Base-by-base conservation (phyloP, 2,888 invertebrate species). In the Rotaria sp. region DNA sequence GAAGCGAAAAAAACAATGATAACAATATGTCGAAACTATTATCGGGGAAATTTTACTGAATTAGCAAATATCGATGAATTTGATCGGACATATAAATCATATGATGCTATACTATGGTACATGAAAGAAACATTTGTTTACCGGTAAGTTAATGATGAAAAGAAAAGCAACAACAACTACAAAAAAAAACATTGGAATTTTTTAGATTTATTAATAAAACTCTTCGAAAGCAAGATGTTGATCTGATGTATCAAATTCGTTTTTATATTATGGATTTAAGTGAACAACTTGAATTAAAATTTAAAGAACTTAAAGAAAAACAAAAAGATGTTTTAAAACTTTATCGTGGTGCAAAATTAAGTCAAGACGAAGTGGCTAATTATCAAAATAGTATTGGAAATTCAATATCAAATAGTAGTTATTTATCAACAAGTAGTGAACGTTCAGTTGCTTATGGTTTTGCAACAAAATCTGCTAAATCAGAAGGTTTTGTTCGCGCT, bases 151-250 rank as follows among this genome's bases (percentile, higher is more conserved):
- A 41, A n/a, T 48, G 3, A 13, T 52, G n/a, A n/a, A n/a, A n/a
- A n/a, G n/a, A n/a, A n/a, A n/a, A n/a, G n/a, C n/a, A n/a, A n/a
- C n/a, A n/a, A n/a, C n/a, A n/a, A n/a, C n/a, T n/a, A n/a, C n/a
- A n/a, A n/a, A n/a, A n/a, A n/a, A n/a, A n/a, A n/a, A n/a, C n/a
- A n/a, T n/a, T n/a, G n/a, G n/a, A n/a, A n/a, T n/a, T 3, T 13
- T n/a, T 38, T 80, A 41, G 80, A n/a, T 80, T 80, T 41, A 80
- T 80, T 11, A 80, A 80, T 10, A 80, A 80, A 80, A 45, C 80
- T 5, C 80, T 80, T 45, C 41, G 80, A 15, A 45, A 45, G 4
- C 45, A 80, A 80, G 45, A 80, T 80, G n/a, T 80, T 45, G 80
- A 80, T n/a, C 45, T 45, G 2, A n/a, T 80, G 8, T 80, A 80